Percentiles rank a stretch among this genome's conserved stretches.
Conservation (phyloP, 2,113 vertebrate species). For the Megaceryle torquata region DNA sequence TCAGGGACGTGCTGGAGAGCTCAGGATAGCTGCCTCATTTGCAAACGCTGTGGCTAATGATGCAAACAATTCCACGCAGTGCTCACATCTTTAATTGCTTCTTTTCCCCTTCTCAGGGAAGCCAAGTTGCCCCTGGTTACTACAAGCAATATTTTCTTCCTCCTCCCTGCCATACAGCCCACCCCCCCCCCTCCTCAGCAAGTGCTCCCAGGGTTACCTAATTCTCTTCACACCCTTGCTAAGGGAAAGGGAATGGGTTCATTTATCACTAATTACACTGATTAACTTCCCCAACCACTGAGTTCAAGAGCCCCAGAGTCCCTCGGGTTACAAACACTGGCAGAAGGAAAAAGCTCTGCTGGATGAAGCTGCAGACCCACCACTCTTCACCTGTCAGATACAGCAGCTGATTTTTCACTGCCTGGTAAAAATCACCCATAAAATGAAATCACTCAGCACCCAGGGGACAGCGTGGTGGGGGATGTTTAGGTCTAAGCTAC, state of each 20-base stretch:
- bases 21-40: neutral
- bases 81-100: neutral
- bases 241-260: neutral
- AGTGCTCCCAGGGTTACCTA: neutral
- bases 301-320: neutral
- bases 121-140: neutral
- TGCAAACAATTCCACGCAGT: neutral
- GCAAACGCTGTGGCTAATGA: neutral
- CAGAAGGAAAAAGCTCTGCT: neutral
- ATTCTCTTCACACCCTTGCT: neutral
- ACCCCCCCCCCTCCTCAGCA: neutral
- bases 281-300: neutral
- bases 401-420: neutral
- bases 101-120: neutral
- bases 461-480: accelerated
- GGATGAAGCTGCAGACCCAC: neutral
- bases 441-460: neutral
- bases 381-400: neutral
- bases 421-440: neutral
- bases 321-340: neutral
- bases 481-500: accelerated
- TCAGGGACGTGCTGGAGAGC: neutral
- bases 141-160: neutral
- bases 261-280: neutral
- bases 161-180: neutral